These are phyloP conservation scores for Bombycilla garrulus DNA, from an alignment of 2,113 vertebrate genomes.

Conservation along the genomic window DNA sequence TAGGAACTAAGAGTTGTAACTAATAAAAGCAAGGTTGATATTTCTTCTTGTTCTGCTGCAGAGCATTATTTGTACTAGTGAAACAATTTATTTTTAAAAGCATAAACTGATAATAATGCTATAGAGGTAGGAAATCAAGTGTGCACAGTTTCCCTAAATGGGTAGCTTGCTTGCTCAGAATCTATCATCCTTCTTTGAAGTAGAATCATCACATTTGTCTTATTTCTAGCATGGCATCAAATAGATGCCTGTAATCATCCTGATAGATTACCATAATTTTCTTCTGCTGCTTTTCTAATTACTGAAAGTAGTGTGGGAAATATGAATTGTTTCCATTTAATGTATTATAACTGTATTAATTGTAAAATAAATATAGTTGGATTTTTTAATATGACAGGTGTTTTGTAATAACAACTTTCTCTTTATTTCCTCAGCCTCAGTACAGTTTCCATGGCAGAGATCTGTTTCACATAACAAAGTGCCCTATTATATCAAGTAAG, in stretches of 20 bases:
- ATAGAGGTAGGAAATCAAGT: background rate
- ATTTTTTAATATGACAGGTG: background rate
- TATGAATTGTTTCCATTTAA: background rate
- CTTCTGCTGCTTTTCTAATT: slow-evolving; percentile 31
- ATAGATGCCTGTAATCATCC: background rate
- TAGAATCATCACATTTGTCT: background rate
- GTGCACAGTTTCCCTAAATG: background rate
- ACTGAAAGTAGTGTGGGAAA: background rate
- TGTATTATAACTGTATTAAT: background rate
- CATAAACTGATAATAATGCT: background rate
- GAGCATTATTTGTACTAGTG: background rate
- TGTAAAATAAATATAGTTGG: background rate
- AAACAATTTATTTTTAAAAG: background rate
- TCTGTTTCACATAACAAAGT: slow-evolving; percentile 93
- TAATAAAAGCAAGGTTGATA: background rate
- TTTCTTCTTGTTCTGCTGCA: background rate
- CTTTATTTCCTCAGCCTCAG: slow-evolving; percentile 81
- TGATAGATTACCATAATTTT: background rate
- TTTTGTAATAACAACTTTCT: slow-evolving; percentile 23
- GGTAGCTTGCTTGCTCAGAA: background rate
- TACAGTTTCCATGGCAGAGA: slow-evolving; percentile 90
- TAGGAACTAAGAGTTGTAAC: background rate
- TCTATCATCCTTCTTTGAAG: background rate
- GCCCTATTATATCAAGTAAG: slow-evolving; percentile 97
- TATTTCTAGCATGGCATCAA: slow-evolving; percentile 9